Conservation (phyloP, 2,113 vertebrate genomes). For the Petroica traversi region DNA sequence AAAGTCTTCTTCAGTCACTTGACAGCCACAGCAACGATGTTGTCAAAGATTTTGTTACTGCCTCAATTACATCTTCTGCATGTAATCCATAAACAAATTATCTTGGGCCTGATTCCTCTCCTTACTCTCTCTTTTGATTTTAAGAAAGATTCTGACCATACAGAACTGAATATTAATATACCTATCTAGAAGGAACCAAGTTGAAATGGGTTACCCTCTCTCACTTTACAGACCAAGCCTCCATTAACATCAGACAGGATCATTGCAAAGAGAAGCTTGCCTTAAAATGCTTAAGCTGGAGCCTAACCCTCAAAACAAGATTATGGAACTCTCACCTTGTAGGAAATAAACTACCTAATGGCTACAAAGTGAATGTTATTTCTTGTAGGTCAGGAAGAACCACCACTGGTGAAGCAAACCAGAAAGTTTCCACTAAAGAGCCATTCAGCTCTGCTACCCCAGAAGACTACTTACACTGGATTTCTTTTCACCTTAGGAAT, state of each 20-base stretch:
- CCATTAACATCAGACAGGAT: neutral
- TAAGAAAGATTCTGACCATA: neutral
- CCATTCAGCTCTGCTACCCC: neutral
- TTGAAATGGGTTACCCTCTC: neutral
- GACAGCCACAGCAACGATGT: neutral
- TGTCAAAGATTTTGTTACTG: neutral
- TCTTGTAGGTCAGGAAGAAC: neutral
- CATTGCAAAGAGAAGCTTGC: neutral
- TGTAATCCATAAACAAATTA: neutral
- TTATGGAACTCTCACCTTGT: neutral
- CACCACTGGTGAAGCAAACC: neutral
- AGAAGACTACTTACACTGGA: neutral
- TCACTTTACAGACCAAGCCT: neutral
- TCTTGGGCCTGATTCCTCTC: neutral
- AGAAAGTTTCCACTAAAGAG: neutral
- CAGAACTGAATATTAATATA: neutral
- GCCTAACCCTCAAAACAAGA: neutral
- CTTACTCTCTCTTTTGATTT: neutral
- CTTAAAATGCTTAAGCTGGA: neutral
- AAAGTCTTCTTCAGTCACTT: neutral
- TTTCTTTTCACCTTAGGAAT: neutral
- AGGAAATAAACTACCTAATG: neutral
- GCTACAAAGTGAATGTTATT: neutral
- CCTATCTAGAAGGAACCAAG: neutral
- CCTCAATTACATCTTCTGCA: neutral